Base-by-base conservation (phyloP, 2,113 vertebrate genomes). In the Callionymus lyra region DNA sequence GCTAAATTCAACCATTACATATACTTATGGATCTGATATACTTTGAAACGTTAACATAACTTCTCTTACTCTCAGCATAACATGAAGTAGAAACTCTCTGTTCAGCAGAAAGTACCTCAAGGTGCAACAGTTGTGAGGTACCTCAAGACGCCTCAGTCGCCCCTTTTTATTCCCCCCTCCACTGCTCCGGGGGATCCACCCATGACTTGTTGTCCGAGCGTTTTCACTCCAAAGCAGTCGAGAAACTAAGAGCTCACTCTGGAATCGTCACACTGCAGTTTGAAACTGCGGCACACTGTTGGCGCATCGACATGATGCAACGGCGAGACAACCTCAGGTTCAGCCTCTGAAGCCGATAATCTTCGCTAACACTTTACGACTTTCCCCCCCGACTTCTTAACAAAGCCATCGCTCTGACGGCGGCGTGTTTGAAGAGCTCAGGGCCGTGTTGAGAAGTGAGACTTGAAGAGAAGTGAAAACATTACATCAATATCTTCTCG, bases 241-340 rank as follows among this genome's bases (percentile, higher is more conserved):
- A 59, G 50, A 69, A 68, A 71, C 65, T 63, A 62, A 70, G 41
- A 61, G 47, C 52, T 62, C 58, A 58, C 59, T 58, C 60, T 19
- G 31, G 47, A 51, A 62, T 70, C 63, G 43, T 72, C 79, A 79
- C 79, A 80, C 80, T 84, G 82, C 82, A 79, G 82, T 67, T 80
- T 69, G 73, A 83, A 84, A 83, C 74, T 86, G 82, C 82, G 72
- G 77, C 84, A 85, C n/a, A n/a, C n/a, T 68, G 70, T 81, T 76
- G 63, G 70, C 66, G 70, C 77, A 77, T 59, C 51, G 47, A 76
- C 81, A 84, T 86, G 84, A 86, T 85, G 84, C 82, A 86, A 86
- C 72, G 53, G 43, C 75, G 65, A 73, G 82, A 82, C 75, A 86
- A 76, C 78, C 60, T 2, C 63, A 52, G 65, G 59, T 67, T 48